Evolutionary conservation across 2,888 invertebrate genomes (phyloP).

Genomic region (Ctena decussata): DNA sequence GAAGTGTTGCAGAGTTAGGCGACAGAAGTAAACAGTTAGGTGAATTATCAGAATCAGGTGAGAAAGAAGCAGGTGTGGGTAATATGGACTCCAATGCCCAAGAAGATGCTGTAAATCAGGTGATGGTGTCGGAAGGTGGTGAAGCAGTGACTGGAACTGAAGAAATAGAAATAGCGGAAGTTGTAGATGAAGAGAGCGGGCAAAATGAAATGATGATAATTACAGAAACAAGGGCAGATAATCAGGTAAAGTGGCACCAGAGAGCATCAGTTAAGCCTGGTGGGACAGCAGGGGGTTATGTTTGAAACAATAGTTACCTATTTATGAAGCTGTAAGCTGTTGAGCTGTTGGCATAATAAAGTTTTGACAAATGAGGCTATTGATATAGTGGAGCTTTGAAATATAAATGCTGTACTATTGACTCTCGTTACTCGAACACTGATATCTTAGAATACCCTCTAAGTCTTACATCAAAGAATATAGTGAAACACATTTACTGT

Average conservation of each 20-base stretch:
- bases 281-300: too few relatives aligned
- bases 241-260: neutral
- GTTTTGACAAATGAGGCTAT: too few relatives aligned
- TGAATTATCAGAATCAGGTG: neutral
- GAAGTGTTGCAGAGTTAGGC: constrained; percentile 6
- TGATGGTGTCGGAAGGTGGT: neutral
- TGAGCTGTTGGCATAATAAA: too few relatives aligned
- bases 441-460: too few relatives aligned
- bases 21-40: neutral
- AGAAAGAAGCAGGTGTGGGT: neutral
- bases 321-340: too few relatives aligned
- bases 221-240: neutral
- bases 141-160: neutral
- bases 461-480: too few relatives aligned
- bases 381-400: too few relatives aligned
- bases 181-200: constrained; percentile 7
- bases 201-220: neutral
- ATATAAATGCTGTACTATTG: too few relatives aligned
- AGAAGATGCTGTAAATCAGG: neutral
- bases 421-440: too few relatives aligned
- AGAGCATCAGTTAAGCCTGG: too few relatives aligned
- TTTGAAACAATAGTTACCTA: too few relatives aligned
- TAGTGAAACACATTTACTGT: too few relatives aligned
- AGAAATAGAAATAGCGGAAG: neutral
- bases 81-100: neutral